phyloP scores from a whole-genome alignment of 2,888 invertebrate species.

The Lasioglossum figueresi region DNA sequence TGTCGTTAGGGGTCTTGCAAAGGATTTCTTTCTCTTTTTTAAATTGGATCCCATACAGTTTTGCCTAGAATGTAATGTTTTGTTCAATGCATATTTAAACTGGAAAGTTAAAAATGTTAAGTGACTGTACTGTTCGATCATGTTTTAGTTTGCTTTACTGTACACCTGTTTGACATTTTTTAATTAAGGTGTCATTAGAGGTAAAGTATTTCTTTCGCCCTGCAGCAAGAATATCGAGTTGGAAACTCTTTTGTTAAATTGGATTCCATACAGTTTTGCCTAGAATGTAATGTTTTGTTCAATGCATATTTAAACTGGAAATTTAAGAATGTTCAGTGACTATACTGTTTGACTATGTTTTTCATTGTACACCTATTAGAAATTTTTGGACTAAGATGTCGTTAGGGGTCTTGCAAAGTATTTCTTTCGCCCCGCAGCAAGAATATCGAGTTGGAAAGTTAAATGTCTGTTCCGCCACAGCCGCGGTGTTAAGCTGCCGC shows the following conservation, averaged over 20 bases:
- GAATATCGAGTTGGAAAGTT: constrained; percentile 4
- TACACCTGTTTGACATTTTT: not conserved
- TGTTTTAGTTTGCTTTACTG: too few species aligned
- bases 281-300: not conserved
- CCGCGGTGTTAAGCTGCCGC: not conserved
- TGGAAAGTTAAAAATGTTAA: not conserved
- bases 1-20: too few species aligned
- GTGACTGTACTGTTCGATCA: not conserved
- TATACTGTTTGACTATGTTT: not conserved
- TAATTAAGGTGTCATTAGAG: not conserved
- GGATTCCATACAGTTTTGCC: too few species aligned
- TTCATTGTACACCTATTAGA: not conserved
- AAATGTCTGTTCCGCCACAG: not conserved
- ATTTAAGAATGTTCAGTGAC: not conserved
- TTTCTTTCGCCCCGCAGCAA: not conserved
- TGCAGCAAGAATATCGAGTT: not conserved
- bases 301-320: not conserved
- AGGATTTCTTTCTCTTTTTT: too few species aligned
- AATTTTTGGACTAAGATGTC: not conserved
- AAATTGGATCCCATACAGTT: not conserved
- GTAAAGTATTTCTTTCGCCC: not conserved
- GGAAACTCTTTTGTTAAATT: not conserved
- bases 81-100: not conserved
- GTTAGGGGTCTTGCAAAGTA: not conserved
- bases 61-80: not conserved